Base-by-base conservation (phyloP, 2,113 vertebrate species). In the Semicossyphus pulcher region DNA sequence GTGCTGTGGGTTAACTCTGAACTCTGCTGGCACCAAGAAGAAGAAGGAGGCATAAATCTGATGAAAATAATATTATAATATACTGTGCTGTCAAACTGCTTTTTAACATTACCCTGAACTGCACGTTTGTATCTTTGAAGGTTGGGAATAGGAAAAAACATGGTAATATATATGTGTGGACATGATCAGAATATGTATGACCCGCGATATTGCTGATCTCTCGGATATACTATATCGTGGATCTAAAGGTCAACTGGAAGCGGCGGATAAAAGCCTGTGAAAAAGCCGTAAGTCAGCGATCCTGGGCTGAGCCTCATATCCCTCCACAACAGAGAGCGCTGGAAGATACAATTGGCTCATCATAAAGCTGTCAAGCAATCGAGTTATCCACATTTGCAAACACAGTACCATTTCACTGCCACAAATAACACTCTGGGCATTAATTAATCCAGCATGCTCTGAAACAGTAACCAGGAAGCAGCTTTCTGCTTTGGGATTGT, bases 181-280 rank as follows among this genome's bases (percentile, higher is more conserved):
- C 1, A 21, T 44, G 10, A 56, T 31, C 41, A 10, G 28, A 42
- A 68, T 31, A 68, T 31, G 21, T 53, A 37, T 47, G 51, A 60
- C 9, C 42, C 12, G 6, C 1, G 14, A 16, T 23, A 25, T 9
- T 66, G 41, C 15, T 76, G 36, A 62, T 69, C 21, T 72, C 6
- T 5, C 21, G 5, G 61, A 65, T 69, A 14, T 29, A 45, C 34
- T 42, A n/a, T n/a, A 66, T 54, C 0, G 28, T 32, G 11, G 47
- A 66, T 62, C 10, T 52, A 67, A 62, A 78, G 66, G 80, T 74
- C 49, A 81, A 6, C 29, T 54, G 49, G 53, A 70, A 29, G 34
- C 1, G 3, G 21, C 37, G 57, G 5, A 7, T 77, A 9, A 59
- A 56, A 52, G 14, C 20, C 28, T 10, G 15, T 7, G 7, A 47